Evolutionary conservation across 2,888 invertebrate genomes (phyloP), one percentile per base, ranked within the genome.

Genomic region (Hypsopygia costalis): DNA sequence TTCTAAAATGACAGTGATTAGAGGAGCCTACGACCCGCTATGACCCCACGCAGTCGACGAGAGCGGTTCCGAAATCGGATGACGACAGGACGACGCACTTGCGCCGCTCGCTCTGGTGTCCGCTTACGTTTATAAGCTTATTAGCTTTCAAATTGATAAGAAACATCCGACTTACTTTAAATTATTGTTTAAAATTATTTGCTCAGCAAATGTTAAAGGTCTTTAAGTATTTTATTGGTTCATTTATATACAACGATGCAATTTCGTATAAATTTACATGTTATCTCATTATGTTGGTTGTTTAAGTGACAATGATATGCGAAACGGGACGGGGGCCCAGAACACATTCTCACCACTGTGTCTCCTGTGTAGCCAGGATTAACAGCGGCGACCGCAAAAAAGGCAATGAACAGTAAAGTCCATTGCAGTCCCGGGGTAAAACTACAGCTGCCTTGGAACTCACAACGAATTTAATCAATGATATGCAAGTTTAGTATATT

Each of bases 11-110:
- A 35, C 37, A 22, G 53, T 54, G 51, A 62, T 58, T 47, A 59
- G 59, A 31, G 58, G 51, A 57, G 57, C 62, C n/a, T n/a, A n/a
- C n/a, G n/a, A n/a, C n/a, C n/a, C n/a, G 52, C 59, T 54, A 52
- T 64, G 66, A 64, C 64, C 67, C 59, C 63, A 57, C 55, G 57
- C 58, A 56, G 56, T 60, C 60, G 59, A 57, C 58, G 53, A 60
- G 57, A 67, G 58, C 62, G 62, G 67, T 68, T 67, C 54, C 51
- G 68, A 72, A 73, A 75, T 76, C 69, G 62, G 69, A 74, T 73
- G 51, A 66, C 74, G 52, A 21, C 10, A 16, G 16, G 4, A 16
- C 16, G 16, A 4, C 16, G 22, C 5, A 21, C 31, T 27, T 30
- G 12, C 20, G 36, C 16, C 33, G 16, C 16, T 4, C 16, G 16